Conservation (phyloP, 2,797 vertebrate genomes). For the Lagocephalus sceleratus region DNA sequence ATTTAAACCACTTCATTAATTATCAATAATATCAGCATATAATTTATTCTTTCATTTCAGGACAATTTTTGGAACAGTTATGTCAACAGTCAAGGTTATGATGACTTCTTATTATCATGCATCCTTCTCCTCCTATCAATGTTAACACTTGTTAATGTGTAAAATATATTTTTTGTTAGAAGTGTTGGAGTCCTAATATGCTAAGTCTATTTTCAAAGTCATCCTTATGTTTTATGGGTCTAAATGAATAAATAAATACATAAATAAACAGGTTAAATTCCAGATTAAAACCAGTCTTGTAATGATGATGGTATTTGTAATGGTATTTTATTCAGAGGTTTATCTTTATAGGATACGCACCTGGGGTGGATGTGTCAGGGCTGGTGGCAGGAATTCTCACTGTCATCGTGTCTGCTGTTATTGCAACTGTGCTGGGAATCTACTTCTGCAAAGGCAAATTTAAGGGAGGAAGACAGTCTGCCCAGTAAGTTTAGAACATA, state of each 20-base stretch:
- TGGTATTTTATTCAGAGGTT: conserved; percentile 5
- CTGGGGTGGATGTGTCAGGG: conserved; percentile 65
- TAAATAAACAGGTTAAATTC: too few relatives aligned
- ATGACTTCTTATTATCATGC: neutral
- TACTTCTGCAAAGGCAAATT: conserved; percentile 72
- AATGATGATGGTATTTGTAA: too few relatives aligned
- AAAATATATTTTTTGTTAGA: too few relatives aligned
- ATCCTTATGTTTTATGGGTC: too few relatives aligned
- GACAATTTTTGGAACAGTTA: conserved; percentile 48
- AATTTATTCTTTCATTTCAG: conserved; percentile 54
- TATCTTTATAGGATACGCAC: conserved; percentile 25
- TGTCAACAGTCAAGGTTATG: conserved; percentile 56
- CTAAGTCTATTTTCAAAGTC: too few relatives aligned
- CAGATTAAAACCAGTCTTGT: too few relatives aligned
- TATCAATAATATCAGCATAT: too few relatives aligned
- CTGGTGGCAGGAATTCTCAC: conserved; percentile 73
- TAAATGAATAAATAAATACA: too few relatives aligned
- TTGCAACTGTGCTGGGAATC: conserved; percentile 66
- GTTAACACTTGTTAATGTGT: too few relatives aligned
- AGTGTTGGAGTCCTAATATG: too few relatives aligned
- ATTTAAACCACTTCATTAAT: neutral
- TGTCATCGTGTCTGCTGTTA: conserved; percentile 37
- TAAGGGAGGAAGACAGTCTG: conserved; percentile 35
- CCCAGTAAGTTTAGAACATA: conserved; percentile 43
- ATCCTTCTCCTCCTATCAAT: too few relatives aligned